A percentile compares a stretch with the other conserved stretches of the same genome.
Conservation (phyloP, 2,888 invertebrate genomes). For the Phragmatobia fuliginosa region DNA sequence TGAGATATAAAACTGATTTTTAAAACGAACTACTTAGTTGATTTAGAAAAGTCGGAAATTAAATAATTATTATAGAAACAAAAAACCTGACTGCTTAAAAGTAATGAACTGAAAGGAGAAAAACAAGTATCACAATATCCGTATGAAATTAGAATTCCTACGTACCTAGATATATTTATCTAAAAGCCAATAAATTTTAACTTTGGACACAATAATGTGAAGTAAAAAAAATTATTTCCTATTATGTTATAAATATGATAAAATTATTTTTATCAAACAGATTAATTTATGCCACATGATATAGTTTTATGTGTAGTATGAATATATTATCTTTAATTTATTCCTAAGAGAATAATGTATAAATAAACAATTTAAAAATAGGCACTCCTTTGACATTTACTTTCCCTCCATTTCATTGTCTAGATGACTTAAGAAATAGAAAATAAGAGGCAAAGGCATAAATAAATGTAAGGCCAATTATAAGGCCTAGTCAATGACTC, state of each 20-base stretch:
- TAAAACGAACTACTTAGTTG: too few species aligned
- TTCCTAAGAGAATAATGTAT: neutral
- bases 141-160: too few species aligned
- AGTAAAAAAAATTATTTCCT: too few species aligned
- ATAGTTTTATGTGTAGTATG: too few species aligned
- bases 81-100: too few species aligned
- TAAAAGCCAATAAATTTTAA: neutral
- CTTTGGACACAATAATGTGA: neutral
- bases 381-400: neutral
- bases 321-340: neutral
- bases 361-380: neutral
- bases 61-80: too few species aligned
- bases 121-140: too few species aligned
- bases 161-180: too few species aligned
- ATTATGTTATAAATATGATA: neutral
- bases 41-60: too few species aligned
- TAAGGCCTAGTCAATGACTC: conserved; percentile 29
- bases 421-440: neutral
- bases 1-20: too few species aligned
- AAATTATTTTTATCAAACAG: neutral
- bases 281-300: neutral
- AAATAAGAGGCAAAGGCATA: neutral
- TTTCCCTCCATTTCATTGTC: neutral
- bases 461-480: conserved; percentile 29
- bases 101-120: too few species aligned